Conservation (phyloP, 2,888 invertebrate species). For the Spicauda simplicius region DNA sequence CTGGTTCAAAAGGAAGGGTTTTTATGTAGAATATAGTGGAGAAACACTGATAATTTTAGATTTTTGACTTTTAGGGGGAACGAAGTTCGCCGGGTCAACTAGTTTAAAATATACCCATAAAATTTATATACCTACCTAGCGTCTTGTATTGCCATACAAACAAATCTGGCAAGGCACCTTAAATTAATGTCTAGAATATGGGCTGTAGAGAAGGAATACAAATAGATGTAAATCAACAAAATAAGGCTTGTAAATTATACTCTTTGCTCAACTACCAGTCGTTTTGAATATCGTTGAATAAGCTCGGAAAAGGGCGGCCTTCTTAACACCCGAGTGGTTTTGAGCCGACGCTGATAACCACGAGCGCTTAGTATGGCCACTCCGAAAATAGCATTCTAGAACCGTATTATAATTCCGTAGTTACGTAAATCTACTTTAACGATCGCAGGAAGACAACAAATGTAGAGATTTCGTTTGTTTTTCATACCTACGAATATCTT, state of each 20-base stretch:
- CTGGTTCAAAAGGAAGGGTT: no score
- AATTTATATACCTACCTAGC: no score
- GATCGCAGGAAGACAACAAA: background rate
- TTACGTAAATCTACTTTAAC: background rate
- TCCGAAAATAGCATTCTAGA: background rate
- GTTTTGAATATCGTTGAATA: slow-evolving; percentile 12
- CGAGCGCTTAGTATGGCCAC: background rate
- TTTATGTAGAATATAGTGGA: no score
- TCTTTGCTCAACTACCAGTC: background rate
- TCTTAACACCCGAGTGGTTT: slow-evolving; percentile 6
- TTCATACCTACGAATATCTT: no score
- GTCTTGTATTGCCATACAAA: no score
- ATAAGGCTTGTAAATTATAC: background rate
- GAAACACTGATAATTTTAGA: no score
- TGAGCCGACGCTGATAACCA: background rate
- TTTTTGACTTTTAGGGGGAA: no score
- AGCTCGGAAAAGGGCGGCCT: background rate
- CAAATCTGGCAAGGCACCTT: no score
- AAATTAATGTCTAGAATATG: no score
- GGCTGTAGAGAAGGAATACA: background rate
- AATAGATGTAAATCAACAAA: background rate
- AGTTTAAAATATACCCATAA: no score
- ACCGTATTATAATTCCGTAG: background rate
- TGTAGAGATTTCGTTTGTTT: background rate
- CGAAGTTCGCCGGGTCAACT: no score